A percentile compares a stretch with the other conserved stretches of the same genome.
Conservation (phyloP, 2,797 vertebrate species). For the Oryzias dopingdopingensis region DNA sequence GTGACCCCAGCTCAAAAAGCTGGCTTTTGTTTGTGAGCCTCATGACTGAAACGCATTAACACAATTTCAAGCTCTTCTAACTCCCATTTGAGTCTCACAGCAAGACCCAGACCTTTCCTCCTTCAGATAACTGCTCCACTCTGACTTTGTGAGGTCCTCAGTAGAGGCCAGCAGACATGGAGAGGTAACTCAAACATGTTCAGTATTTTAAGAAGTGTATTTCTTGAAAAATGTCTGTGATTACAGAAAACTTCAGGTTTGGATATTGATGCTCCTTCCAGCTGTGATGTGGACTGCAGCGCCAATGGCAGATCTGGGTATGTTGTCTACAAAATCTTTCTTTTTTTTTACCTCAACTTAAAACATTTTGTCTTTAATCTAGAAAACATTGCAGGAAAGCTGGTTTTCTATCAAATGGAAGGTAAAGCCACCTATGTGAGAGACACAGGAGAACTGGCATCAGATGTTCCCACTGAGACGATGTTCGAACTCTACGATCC, state of each 20-base stretch:
- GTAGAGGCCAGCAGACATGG: constrained; percentile 55
- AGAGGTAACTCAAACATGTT: constrained; percentile 48
- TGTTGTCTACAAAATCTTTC: not conserved
- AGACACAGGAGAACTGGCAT: constrained; percentile 72
- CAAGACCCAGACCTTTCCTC: not conserved
- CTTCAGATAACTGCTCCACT: constrained; percentile 4
- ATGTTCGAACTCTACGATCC: constrained; percentile 84
- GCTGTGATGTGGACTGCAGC: constrained; percentile 28
- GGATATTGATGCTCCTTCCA: constrained; percentile 35
- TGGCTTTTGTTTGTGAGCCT: constrained; percentile 35
- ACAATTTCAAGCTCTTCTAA: constrained; percentile 64
- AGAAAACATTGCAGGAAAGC: constrained; percentile 76
- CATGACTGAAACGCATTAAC: constrained; percentile 65
- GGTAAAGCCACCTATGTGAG: constrained; percentile 69
- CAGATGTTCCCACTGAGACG: constrained; percentile 69
- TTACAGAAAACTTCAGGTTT: constrained; percentile 32
- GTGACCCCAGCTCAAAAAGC: constrained; percentile 31
- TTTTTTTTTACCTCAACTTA: too few relatives aligned
- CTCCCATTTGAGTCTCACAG: constrained; percentile 15
- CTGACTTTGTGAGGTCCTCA: constrained; percentile 15
- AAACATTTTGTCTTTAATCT: not conserved
- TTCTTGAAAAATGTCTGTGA: not conserved
- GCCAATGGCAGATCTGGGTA: constrained; percentile 57
- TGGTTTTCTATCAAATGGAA: constrained; percentile 82
- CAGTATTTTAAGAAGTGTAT: not conserved